Conservation (phyloP, 2,888 invertebrate species). For the Microctonus brassicae region DNA sequence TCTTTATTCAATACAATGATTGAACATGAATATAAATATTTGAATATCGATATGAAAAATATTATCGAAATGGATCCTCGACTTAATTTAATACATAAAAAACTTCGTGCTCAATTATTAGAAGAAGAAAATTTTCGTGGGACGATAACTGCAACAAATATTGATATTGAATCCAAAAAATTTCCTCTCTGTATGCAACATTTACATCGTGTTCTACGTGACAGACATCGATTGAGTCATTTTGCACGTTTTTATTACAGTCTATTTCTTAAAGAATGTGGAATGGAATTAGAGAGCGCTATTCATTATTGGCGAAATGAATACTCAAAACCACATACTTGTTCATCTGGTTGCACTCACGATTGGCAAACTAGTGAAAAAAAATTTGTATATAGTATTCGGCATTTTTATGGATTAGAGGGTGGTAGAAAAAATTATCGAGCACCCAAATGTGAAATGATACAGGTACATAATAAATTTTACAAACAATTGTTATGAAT, state of each 20-base stretch:
- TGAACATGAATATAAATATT: constrained; percentile 45
- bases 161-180: constrained; percentile 67
- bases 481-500: constrained; percentile 63
- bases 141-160: constrained; percentile 60
- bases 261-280: constrained; percentile 80
- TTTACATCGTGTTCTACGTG: constrained; percentile 72
- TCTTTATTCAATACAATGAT: constrained; percentile 72
- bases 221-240: constrained; percentile 77
- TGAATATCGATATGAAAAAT: constrained; percentile 35
- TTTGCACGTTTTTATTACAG: constrained; percentile 77
- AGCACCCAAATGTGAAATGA: constrained; percentile 73
- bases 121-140: constrained; percentile 43
- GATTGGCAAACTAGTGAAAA: constrained; percentile 76
- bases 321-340: constrained; percentile 72
- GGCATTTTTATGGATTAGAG: constrained; percentile 81
- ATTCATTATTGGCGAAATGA: constrained; percentile 77
- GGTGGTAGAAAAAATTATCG: constrained; percentile 76
- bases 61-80: constrained; percentile 54
- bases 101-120: constrained; percentile 47
- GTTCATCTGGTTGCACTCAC: constrained; percentile 73
- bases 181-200: constrained; percentile 80
- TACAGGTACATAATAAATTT: constrained; percentile 76
- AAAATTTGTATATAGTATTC: constrained; percentile 77
- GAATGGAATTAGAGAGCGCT: constrained; percentile 77
- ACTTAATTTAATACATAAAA: constrained; percentile 51